Percentiles rank a stretch among this genome's conserved stretches.
Conservation (phyloP, 2,888 invertebrate genomes). For the Emmelina monodactyla region DNA sequence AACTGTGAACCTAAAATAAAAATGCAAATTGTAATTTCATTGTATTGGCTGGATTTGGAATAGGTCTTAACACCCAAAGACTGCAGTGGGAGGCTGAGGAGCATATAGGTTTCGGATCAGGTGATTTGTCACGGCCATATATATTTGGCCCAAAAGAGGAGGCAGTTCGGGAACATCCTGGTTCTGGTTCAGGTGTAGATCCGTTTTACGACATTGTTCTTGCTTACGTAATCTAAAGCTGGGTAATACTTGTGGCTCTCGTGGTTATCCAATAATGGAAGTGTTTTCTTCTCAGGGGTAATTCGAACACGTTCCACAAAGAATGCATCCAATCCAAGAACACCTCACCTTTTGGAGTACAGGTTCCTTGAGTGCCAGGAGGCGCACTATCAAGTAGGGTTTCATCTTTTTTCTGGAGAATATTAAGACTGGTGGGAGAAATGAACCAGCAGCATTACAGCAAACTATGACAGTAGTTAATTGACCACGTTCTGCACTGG, state of each 20-base stretch:
- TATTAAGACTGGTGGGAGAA: slow-evolving; percentile 25
- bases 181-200: slow-evolving; percentile 15
- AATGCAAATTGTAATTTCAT: too few relatives aligned
- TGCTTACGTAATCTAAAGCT: slow-evolving; percentile 20
- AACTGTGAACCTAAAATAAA: too few relatives aligned
- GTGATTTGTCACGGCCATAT: too few relatives aligned
- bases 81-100: too few relatives aligned
- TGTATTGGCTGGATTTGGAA: too few relatives aligned
- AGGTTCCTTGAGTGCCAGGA: slow-evolving; percentile 19
- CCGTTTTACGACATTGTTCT: slow-evolving; percentile 18
- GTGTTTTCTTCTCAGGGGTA: slow-evolving; percentile 18
- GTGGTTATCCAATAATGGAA: slow-evolving; percentile 23
- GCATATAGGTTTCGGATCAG: too few relatives aligned
- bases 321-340: slow-evolving; percentile 3
- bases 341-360: slow-evolving; percentile 12
- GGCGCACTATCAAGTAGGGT: slow-evolving; percentile 1
- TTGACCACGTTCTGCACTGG: slow-evolving; percentile 20
- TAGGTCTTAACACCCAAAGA: too few relatives aligned
- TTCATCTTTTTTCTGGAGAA: slow-evolving; percentile 21
- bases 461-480: slow-evolving; percentile 20
- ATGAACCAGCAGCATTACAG: slow-evolving; percentile 23
- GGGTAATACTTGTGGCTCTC: slow-evolving; percentile 23
- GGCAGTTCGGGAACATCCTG: slow-evolving; percentile 15
- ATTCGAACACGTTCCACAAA: slow-evolving; percentile 11
- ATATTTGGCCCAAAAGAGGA: slow-evolving; percentile 13